Evolutionary conservation across 2,797 vertebrate genomes (phyloP).

Genomic region (Pitangus sulphuratus): DNA sequence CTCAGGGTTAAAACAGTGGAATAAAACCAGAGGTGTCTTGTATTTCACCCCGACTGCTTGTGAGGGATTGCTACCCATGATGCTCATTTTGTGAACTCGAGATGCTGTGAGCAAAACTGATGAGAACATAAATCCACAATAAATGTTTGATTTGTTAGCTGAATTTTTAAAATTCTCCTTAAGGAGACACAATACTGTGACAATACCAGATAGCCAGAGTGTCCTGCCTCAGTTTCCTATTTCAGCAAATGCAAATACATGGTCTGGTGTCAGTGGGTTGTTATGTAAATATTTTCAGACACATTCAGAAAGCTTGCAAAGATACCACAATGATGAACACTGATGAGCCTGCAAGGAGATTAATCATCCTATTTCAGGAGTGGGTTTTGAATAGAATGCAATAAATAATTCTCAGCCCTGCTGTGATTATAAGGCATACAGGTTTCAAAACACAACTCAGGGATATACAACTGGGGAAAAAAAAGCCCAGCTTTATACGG

Average conservation of each 20-base stretch:
- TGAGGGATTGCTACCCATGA: neutral
- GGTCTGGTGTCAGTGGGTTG: neutral
- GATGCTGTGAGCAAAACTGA: neutral
- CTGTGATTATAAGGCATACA: neutral
- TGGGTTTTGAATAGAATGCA: neutral
- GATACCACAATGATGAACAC: neutral
- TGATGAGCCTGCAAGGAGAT: neutral
- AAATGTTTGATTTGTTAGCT: neutral
- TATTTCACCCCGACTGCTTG: neutral
- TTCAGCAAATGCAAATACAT: neutral
- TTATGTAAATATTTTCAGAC: neutral
- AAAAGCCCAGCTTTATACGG: fast-evolving
- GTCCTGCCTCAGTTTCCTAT: neutral
- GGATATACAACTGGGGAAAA: neutral
- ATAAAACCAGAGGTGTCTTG: neutral
- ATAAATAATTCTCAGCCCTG: neutral
- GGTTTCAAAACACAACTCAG: neutral
- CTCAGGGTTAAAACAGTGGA: neutral
- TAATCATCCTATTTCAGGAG: neutral
- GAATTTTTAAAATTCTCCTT: neutral
- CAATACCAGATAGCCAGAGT: neutral
- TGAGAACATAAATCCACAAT: neutral
- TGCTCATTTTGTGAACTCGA: neutral
- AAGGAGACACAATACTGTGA: neutral
- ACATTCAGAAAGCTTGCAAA: neutral